Evolutionary conservation across 1,140 invertebrate genomes (phyloP).

Genomic region (Cotesia vestalis): DNA sequence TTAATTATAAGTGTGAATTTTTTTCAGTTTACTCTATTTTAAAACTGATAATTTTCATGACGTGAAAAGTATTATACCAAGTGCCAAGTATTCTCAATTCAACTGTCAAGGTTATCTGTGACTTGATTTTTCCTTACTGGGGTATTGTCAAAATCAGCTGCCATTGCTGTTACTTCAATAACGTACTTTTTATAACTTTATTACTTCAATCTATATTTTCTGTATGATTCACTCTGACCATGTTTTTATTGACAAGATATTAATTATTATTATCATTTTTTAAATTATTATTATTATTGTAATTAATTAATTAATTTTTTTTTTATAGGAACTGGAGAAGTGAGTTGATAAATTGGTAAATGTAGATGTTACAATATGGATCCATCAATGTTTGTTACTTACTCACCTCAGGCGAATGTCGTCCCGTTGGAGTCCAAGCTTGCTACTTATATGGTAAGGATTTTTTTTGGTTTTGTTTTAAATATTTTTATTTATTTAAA

Average conservation of each 20-base stretch:
- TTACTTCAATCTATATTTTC: neutral
- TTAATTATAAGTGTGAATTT: neutral
- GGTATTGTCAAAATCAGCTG: slow-evolving; percentile 66
- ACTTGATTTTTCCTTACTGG: slow-evolving; percentile 29
- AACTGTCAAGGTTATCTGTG: slow-evolving; percentile 52
- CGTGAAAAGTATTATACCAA: neutral
- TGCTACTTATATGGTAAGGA: slow-evolving; percentile 81
- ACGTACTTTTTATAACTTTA: slow-evolving; percentile 1
- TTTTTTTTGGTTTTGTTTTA: slow-evolving; percentile 17
- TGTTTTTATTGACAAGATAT: slow-evolving; percentile 2
- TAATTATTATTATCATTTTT: too few species aligned
- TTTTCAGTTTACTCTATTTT: neutral
- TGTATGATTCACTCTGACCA: slow-evolving; percentile 13
- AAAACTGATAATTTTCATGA: neutral
- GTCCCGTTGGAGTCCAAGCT: slow-evolving; percentile 86
- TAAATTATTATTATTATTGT: too few species aligned
- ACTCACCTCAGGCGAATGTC: slow-evolving; percentile 71
- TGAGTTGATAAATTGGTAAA: slow-evolving; percentile 49
- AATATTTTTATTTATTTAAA: neutral
- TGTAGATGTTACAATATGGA: slow-evolving; percentile 63
- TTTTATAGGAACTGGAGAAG: too few species aligned
- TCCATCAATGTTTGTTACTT: slow-evolving; percentile 63
- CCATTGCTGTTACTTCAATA: slow-evolving; percentile 50
- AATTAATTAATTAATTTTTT: too few species aligned
- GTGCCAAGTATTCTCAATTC: slow-evolving; percentile 1